Percentiles rank a stretch among this genome's conserved stretches.
phyloP scores from a whole-genome alignment of 2,113 vertebrate genomes.

The Sebastes fasciatus region DNA sequence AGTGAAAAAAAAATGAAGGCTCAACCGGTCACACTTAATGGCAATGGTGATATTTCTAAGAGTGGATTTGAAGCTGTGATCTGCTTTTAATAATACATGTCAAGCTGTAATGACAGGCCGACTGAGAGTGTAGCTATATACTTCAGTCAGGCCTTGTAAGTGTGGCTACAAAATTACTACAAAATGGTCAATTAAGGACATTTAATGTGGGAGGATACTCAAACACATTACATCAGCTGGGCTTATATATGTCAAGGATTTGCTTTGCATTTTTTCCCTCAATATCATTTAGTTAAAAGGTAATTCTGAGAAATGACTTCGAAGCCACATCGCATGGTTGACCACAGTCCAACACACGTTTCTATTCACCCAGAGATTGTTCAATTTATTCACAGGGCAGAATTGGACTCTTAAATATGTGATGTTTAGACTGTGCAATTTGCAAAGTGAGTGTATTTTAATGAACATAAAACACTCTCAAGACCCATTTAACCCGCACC shows the following conservation, averaged over 20 bases:
- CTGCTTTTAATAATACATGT: conserved; percentile 3
- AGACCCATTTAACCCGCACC: neutral
- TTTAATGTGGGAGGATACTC: neutral
- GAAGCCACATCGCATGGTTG: neutral
- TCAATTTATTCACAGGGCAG: neutral
- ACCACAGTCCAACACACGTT: neutral
- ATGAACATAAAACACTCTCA: neutral
- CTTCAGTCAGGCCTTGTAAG: neutral
- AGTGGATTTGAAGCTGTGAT: neutral
- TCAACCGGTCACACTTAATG: neutral
- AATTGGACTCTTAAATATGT: neutral
- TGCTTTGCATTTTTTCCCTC: neutral
- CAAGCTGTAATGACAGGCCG: neutral
- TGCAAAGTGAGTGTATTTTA: neutral
- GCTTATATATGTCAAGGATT: neutral
- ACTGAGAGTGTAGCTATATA: neutral
- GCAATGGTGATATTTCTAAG: neutral
- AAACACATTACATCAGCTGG: neutral
- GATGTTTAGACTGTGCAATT: neutral
- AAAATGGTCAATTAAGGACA: neutral
- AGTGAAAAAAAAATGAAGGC: neutral
- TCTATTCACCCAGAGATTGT: no score
- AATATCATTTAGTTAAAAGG: neutral
- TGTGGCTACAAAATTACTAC: neutral
- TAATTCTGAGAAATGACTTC: neutral